These are phyloP conservation scores for Pseudomyrmex concolor DNA, from an alignment of 1,140 invertebrate species.

Conservation along the genomic window DNA sequence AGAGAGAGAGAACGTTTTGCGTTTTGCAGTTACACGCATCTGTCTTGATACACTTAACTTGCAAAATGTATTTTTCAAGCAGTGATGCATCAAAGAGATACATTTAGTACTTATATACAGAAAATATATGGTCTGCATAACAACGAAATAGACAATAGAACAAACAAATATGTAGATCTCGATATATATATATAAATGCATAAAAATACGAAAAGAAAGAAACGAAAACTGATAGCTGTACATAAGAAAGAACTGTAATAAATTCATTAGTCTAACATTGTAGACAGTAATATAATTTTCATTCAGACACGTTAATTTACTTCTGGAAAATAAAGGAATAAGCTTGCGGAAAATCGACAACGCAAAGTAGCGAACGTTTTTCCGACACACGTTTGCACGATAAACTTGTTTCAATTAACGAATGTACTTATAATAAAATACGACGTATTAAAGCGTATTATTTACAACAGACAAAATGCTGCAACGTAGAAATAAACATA, in stretches of 20 bases:
- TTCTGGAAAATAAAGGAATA: conserved; percentile 28
- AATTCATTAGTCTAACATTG: conserved; percentile 31
- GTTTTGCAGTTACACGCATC: conserved; percentile 54
- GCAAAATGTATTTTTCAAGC: conserved; percentile 47
- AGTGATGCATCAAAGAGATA: conserved; percentile 8
- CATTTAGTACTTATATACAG: background rate
- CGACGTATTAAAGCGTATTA: conserved; percentile 59
- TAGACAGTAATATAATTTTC: conserved; percentile 51
- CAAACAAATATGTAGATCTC: no score
- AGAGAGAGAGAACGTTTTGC: conserved; percentile 19
- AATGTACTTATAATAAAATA: conserved; percentile 51
- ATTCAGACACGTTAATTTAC: conserved; percentile 42
- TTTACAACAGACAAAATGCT: conserved; percentile 44
- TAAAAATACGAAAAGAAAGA: background rate
- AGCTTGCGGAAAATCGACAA: background rate
- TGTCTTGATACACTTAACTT: conserved; percentile 39
- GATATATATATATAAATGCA: no score
- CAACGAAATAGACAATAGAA: no score
- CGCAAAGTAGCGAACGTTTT: conserved; percentile 13
- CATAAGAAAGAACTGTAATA: conserved; percentile 31
- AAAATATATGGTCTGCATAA: background rate
- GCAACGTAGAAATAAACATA: conserved; percentile 45
- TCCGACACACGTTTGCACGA: conserved; percentile 44
- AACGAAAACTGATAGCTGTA: background rate
- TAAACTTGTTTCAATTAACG: conserved; percentile 58